These are phyloP conservation scores for Gadus macrocephalus DNA, from an alignment of 2,113 vertebrate species.

Conservation along the genomic window DNA sequence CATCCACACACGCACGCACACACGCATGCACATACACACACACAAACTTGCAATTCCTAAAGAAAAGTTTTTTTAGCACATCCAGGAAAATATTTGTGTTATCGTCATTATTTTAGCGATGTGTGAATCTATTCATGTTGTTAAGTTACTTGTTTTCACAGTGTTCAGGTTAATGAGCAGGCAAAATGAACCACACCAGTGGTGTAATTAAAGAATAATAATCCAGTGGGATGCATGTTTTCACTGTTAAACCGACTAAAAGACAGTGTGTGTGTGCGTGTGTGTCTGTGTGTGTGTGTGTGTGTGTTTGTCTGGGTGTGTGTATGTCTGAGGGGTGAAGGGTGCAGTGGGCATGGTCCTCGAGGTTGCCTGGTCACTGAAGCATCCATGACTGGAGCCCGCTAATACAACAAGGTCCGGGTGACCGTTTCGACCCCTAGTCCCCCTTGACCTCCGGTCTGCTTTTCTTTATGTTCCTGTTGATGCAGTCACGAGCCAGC, in stretches of 20 bases:
- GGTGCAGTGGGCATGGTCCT: slow-evolving; percentile 23
- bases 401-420: slow-evolving; percentile 47
- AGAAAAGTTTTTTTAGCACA: not conserved
- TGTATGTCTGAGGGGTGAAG: not conserved
- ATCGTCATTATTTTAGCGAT: not conserved
- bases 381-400: slow-evolving; percentile 53
- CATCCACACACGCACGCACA: not conserved
- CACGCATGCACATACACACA: too few species aligned
- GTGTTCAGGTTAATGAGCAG: slow-evolving; percentile 11
- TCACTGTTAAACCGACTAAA: not conserved
- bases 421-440: slow-evolving; percentile 42
- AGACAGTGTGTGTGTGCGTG: slow-evolving; percentile 39
- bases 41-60: too few species aligned
- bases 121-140: too few species aligned
- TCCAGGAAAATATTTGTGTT: not conserved
- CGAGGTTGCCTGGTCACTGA: slow-evolving; percentile 52
- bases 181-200: slow-evolving; percentile 30
- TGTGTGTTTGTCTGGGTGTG: not conserved
- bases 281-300: slow-evolving; percentile 28
- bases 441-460: slow-evolving; percentile 57
- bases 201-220: slow-evolving; percentile 54
- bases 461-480: slow-evolving; percentile 49
- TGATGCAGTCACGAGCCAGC: slow-evolving; percentile 41
- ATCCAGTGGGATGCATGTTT: slow-evolving; percentile 33
- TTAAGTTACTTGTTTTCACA: too few species aligned